Evolutionary conservation across 2,888 invertebrate species (phyloP).

Genomic region (Pachydiplax longipennis): DNA sequence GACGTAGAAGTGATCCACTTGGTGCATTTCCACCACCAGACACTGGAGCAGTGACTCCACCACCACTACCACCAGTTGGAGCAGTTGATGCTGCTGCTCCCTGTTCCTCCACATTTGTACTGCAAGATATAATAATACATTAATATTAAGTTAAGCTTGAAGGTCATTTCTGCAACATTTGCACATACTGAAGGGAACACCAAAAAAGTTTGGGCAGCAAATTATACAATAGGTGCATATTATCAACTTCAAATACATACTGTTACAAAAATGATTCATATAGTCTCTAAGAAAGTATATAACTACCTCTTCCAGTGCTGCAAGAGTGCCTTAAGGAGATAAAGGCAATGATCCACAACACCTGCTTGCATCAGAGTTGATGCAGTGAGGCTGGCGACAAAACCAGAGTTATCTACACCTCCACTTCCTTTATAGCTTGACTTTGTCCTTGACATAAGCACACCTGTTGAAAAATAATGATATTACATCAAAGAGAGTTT

Average conservation of each 20-base stretch:
- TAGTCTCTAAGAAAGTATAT: too few relatives aligned
- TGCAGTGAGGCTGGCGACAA: constrained; percentile 76
- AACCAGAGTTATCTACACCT: constrained; percentile 63
- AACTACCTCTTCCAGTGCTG: constrained; percentile 76
- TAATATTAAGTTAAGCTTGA: not conserved
- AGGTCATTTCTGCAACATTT: not conserved
- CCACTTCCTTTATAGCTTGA: constrained; percentile 60
- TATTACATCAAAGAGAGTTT: not conserved
- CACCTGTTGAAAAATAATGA: constrained; percentile 61
- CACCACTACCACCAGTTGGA: not conserved
- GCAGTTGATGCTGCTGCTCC: not conserved
- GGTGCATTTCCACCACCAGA: constrained; percentile 10
- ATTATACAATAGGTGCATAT: not conserved
- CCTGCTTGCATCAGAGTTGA: constrained; percentile 73
- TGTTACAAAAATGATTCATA: not conserved
- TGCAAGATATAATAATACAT: not conserved
- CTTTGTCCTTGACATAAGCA: constrained; percentile 80
- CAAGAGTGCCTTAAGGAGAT: constrained; percentile 73
- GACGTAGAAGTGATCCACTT: constrained; percentile 30
- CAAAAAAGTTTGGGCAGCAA: not conserved
- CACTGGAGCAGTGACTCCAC: not conserved
- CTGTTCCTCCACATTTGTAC: constrained; percentile 49
- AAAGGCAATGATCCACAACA: constrained; percentile 76
- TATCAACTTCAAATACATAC: not conserved
- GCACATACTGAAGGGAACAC: not conserved